phyloP scores from a whole-genome alignment of 2,888 invertebrate species.

The Polia nebulosa region DNA sequence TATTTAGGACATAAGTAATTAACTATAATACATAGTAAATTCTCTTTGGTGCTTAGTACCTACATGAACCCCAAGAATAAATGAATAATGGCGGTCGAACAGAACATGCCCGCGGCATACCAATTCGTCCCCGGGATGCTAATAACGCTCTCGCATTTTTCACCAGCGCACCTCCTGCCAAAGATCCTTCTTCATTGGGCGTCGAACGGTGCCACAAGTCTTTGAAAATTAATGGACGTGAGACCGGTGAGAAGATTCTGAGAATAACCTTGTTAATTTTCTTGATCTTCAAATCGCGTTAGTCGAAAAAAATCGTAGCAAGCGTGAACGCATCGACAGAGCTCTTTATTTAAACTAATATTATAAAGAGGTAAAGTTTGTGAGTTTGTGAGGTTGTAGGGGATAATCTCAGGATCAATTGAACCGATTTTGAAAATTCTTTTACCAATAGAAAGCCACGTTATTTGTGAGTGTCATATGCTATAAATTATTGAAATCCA shows the following conservation, averaged over 20 bases:
- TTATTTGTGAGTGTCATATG: too few species aligned
- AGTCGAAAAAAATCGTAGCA: constrained; percentile 59
- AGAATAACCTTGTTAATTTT: constrained; percentile 44
- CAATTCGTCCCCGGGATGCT: constrained; percentile 86
- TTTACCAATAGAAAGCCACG: too few species aligned
- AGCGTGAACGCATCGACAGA: constrained; percentile 67
- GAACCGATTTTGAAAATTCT: too few species aligned
- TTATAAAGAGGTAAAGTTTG: too few species aligned
- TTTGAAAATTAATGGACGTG: constrained; percentile 67
- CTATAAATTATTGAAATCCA: too few species aligned
- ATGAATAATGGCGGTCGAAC: constrained; percentile 88
- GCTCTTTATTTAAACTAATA: too few species aligned
- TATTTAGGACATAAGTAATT: constrained; percentile 62
- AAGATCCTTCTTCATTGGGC: constrained; percentile 79
- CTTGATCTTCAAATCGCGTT: constrained; percentile 50
- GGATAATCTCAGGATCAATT: too few species aligned
- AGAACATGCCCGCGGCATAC: constrained; percentile 85
- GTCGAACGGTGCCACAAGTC: constrained; percentile 45
- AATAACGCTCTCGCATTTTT: constrained; percentile 88
- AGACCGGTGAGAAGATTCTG: constrained; percentile 2
- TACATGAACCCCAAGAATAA: constrained; percentile 87
- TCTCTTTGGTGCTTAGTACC: constrained; percentile 78
- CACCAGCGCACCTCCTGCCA: constrained; percentile 78
- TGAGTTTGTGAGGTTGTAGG: too few species aligned
- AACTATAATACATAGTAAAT: constrained; percentile 74